phyloP scores from a whole-genome alignment of 2,888 invertebrate genomes.

The Aphodius granarius region DNA sequence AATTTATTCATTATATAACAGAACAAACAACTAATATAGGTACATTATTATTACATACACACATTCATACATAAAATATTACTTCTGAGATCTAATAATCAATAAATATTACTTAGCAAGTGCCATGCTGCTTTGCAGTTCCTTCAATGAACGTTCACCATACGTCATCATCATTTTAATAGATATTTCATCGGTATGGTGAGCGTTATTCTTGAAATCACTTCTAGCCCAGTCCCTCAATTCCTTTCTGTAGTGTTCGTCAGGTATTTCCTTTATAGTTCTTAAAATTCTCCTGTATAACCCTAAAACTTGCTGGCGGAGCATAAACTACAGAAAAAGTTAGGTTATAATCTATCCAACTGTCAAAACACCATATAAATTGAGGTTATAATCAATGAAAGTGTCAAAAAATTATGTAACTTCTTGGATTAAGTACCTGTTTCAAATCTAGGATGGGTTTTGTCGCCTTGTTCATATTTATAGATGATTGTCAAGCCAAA shows the following conservation, averaged over 20 bases:
- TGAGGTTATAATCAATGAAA: not conserved
- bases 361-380: conserved; percentile 63
- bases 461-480: conserved; percentile 19
- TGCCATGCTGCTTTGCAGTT: conserved; percentile 66
- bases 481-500: not conserved
- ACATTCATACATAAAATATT: not conserved
- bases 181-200: conserved; percentile 71
- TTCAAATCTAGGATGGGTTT: conserved; percentile 58
- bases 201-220: conserved; percentile 73
- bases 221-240: conserved; percentile 71
- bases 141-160: conserved; percentile 69
- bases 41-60: conserved; percentile 5
- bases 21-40: conserved; percentile 3
- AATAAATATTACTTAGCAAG: conserved; percentile 57
- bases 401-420: not conserved
- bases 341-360: not conserved
- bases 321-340: conserved; percentile 67
- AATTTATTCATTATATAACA: not conserved
- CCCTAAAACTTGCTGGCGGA: conserved; percentile 76
- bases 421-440: conserved; percentile 54
- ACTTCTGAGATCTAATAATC: conserved; percentile 19
- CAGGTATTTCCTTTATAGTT: conserved; percentile 67
- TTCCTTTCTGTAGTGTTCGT: conserved; percentile 64
- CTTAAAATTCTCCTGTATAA: conserved; percentile 75
- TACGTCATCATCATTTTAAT: conserved; percentile 73